Evolutionary conservation across 2,113 vertebrate species (phyloP), one percentile per base, ranked within the genome.

Genomic region (Oxyruncus cristatus): DNA sequence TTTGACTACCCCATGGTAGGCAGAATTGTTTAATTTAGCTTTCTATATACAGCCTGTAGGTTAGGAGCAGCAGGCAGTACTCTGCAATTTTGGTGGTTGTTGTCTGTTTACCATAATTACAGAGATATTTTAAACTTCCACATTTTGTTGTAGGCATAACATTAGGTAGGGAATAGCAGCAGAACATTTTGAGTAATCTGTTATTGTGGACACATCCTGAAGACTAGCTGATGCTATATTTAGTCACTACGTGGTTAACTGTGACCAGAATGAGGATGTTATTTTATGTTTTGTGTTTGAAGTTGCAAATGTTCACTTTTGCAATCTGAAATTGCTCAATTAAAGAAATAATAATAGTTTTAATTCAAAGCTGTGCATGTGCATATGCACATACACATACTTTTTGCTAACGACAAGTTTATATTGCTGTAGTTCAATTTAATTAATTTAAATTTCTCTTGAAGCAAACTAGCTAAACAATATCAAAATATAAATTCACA

Each of bases 61-160:
- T 97, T 96, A 93, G 87, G 82, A 95, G 74, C 72, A 91, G 58
- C n/a, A 75, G 71, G 80, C 56, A 53, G 78, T 82, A 94, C 81
- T 95, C 94, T 96, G 82, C 94, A 97, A 97, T 97, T 97, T 97
- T 75, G 89, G 79, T 85, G 96, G 94, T 94, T 97, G 93, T 97
- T 97, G 91, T 85, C 95, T 96, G 85, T 97, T 97, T 97, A 97
- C 93, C 93, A 95, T 97, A 97, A 97, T 97, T 97, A 93, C 79
- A 96, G 95, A 93, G 96, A 41, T 96, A 97, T 97, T 97, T 97
- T 95, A 94, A 92, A 97, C 93, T 96, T 97, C 82, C 89, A 91
- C 73, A 83, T 96, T 96, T 96, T 97, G 89, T 95, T 96, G 94
- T 78, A 96, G 92, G 93, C 95, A 97, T 97, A 89, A 96, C 97